Conservation (phyloP, 2,888 invertebrate genomes). For the Podabrus alpinus region DNA sequence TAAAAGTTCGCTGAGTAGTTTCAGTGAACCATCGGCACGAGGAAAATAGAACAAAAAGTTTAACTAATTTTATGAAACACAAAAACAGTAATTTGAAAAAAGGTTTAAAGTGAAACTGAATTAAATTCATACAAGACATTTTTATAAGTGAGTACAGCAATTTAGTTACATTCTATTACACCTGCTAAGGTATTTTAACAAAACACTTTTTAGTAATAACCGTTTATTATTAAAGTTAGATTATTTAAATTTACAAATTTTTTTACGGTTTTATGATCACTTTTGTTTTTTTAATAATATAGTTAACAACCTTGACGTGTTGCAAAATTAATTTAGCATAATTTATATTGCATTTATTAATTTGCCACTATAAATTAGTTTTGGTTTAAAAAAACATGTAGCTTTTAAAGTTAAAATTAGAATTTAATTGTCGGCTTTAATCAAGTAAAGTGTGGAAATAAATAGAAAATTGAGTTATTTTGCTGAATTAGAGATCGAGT, state of each 20-base stretch:
- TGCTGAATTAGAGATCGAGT: not conserved
- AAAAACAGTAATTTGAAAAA: not conserved
- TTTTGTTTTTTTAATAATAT: not conserved
- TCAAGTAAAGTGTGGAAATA: not conserved
- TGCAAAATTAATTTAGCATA: not conserved
- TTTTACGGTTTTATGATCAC: too few species aligned
- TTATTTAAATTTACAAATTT: not conserved
- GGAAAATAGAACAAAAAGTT: not conserved
- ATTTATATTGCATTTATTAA: not conserved
- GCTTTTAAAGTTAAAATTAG: not conserved
- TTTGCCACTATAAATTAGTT: too few species aligned
- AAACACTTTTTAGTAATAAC: not conserved
- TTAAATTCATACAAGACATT: not conserved
- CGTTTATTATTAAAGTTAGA: not conserved
- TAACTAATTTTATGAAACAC: not conserved
- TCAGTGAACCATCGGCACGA: not conserved
- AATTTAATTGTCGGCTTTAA: not conserved
- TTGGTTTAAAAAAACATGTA: not conserved
- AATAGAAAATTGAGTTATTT: not conserved
- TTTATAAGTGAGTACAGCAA: not conserved
- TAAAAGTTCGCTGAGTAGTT: not conserved
- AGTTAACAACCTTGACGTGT: too few species aligned
- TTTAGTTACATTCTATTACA: not conserved
- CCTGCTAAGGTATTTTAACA: not conserved
- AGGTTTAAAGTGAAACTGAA: not conserved